Evolutionary conservation across 2,113 vertebrate species (phyloP).

Genomic region (Puma concolor): DNA sequence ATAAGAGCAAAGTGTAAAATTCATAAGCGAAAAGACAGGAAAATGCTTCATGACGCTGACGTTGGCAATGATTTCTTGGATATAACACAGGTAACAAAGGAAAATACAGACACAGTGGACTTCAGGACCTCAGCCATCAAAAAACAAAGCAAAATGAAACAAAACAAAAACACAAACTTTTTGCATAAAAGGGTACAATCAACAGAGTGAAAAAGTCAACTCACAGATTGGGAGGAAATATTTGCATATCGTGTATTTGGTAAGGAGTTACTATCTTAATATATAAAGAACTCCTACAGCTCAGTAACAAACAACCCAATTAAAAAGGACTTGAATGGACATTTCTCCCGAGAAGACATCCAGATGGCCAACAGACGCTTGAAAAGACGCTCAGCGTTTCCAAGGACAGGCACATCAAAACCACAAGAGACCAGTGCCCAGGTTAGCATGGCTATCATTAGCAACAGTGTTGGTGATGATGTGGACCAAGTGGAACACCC

Average conservation of each 20-base stretch:
- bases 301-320: background rate
- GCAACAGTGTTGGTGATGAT: rapidly evolving
- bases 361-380: background rate
- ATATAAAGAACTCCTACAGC: background rate
- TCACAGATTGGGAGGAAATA: background rate
- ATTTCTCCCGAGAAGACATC: background rate
- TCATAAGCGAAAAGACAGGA: background rate
- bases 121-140: background rate
- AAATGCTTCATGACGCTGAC: background rate
- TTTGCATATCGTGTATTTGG: background rate
- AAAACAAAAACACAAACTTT: too few relatives aligned
- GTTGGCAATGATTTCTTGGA: background rate
- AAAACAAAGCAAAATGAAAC: background rate
- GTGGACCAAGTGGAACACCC: background rate
- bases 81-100: background rate
- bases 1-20: background rate
- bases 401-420: background rate
- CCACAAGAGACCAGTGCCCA: rapidly evolving
- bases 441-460: too few relatives aligned
- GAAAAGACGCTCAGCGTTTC: rapidly evolving
- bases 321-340: background rate
- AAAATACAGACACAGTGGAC: background rate
- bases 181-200: background rate
- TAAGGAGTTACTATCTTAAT: background rate
- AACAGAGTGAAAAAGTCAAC: background rate